Evolutionary conservation across 2,888 invertebrate species (phyloP), one percentile per base, ranked within the genome.

Genomic region (Corbicula japonica): DNA sequence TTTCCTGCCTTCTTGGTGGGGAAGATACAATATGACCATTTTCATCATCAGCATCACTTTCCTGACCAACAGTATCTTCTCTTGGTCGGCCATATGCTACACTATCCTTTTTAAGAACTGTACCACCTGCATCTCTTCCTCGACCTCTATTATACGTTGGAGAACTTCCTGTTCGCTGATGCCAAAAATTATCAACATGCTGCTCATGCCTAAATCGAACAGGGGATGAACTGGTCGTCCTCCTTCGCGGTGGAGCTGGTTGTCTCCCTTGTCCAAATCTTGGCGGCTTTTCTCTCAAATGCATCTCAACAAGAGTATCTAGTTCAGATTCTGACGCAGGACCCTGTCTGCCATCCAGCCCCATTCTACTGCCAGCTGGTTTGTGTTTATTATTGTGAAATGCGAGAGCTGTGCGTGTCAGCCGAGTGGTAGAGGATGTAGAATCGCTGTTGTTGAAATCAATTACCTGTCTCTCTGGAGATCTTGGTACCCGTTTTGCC

Each of bases 81-180:
- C 70, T 54, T 46, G 23, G 46, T 52, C 46, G 35, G 10, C 54
- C 56, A 56, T 77, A 58, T 26, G 4, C 61, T 66, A 50, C 30
- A 28, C 38, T 62, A 34, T 28, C 60, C 34, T 4, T 62, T n/a
- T 32, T 62, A 56, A 8, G 41, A 46, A 46, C 34, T 18, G 54
- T 41, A 26, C 50, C 52, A 1, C 61, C 87, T 2, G 85, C 86
- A 18, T 89, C 84, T 54, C 88, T 89, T 0, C 84, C 85, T 18
- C 52, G 32, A 34, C 70, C 71, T 18, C 41, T 38, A 34, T 62
- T 35, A 10, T 52, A 41, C 10, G 58, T 32, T 4, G 80, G 80
- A n/a, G 71, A 76, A 30, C 52, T 61, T 10, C 35, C 28, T 0
- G 56, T 60, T 15, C 72, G 48, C 21, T 70, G 63, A 46, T 77